phyloP scores from a whole-genome alignment of 1,140 invertebrate species.

The Leptonema lineaticorne region DNA sequence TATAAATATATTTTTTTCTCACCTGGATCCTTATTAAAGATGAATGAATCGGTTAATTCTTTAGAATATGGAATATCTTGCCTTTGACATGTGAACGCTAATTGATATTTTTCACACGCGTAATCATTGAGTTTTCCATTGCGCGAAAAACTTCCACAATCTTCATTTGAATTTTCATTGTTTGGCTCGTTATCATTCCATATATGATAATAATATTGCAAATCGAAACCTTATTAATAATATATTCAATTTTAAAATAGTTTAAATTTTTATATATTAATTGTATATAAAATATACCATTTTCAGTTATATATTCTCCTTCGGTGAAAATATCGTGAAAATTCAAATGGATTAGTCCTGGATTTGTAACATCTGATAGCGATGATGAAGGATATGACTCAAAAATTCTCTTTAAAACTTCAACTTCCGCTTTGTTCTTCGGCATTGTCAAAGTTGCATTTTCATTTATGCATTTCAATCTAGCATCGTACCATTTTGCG shows the following conservation, averaged over 20 bases:
- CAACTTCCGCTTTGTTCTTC: background rate
- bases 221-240: background rate
- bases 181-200: slow-evolving; percentile 45
- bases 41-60: background rate
- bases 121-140: slow-evolving; percentile 43
- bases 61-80: background rate
- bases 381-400: background rate
- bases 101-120: background rate
- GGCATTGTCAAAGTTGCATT: background rate
- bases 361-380: background rate
- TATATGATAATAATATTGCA: slow-evolving; percentile 37
- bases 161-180: slow-evolving; percentile 41
- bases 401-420: background rate
- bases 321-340: background rate
- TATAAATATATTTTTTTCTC: background rate
- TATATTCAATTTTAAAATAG: no score
- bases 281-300: background rate
- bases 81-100: background rate
- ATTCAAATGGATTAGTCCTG: background rate
- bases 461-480: background rate
- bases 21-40: background rate
- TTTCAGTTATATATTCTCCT: background rate
- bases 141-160: slow-evolving; percentile 45
- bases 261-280: no score
- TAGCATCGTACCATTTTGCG: background rate